phyloP scores from a whole-genome alignment of 2,113 vertebrate species.

The Cephalophus harveyi region DNA sequence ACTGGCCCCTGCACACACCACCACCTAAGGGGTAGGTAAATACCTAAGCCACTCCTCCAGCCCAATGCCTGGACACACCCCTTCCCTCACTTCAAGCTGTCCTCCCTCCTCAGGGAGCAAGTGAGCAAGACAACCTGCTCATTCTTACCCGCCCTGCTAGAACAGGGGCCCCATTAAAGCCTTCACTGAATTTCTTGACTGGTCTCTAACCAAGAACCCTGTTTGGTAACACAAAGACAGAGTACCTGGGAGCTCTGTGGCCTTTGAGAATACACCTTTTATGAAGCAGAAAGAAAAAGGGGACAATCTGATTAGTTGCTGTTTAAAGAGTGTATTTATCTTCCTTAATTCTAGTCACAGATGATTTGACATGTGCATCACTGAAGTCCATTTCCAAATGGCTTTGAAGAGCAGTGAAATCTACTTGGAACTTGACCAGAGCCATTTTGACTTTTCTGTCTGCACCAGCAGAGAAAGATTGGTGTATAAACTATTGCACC shows the following conservation, averaged over 20 bases:
- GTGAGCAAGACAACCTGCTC: neutral
- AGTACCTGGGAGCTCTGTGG: neutral
- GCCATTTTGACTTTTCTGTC: neutral
- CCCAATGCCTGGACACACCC: neutral
- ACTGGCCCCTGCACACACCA: neutral
- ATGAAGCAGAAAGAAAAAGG: neutral
- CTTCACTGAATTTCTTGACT: neutral
- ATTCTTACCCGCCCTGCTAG: neutral
- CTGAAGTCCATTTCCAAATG: conserved; percentile 10
- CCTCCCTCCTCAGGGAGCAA: neutral
- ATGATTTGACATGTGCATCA: conserved; percentile 36
- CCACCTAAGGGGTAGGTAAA: neutral
- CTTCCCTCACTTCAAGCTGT: neutral
- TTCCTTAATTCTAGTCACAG: conserved; percentile 32
- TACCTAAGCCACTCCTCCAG: rapidly evolving
- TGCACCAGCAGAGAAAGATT: neutral
- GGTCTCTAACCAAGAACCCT: neutral
- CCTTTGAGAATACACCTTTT: neutral
- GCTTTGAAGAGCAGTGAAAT: neutral
- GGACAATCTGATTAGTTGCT: neutral
- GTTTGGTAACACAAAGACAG: neutral
- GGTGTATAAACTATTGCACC: neutral
- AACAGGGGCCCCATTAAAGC: neutral
- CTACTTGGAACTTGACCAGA: neutral
- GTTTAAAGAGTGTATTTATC: neutral